Evolutionary conservation across 2,888 invertebrate genomes (phyloP), one percentile per base, ranked within the genome.

Genomic region (Epirrita christyi): DNA sequence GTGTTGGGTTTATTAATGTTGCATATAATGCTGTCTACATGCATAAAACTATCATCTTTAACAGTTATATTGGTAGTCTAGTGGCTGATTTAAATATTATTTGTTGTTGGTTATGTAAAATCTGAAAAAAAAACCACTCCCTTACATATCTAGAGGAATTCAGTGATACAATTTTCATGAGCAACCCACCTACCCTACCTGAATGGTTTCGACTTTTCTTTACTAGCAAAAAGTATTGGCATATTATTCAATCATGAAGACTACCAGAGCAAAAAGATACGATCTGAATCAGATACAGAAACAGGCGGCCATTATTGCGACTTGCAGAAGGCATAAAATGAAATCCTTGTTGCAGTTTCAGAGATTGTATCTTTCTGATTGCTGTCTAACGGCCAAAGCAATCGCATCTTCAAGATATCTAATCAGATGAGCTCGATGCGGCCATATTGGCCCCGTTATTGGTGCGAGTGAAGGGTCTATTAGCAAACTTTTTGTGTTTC

Each of bases 1-100:
- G 40, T 41, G 46, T 53, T 34, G 36, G 38, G 28, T 55, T 55
- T 55, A 48, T 48, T 49, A 8, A 32, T 44, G 29, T 38, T 53
- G 34, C 46, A 11, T 46, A 53, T n/a, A n/a, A n/a, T 40, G 13
- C 44, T 44, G 47, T 10, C 29, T 37, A 40, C 13, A 21, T 36
- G 32, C 7, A 34, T 40, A 32, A 40, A 51, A 51, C 37, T 50
- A 21, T 50, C 15, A 8, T 14, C 15, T 48, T 48, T 37, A 13
- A 36, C 5, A 4, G 15, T 27, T 46, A 1, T 27, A 21, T 34
- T 10, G 32, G 38, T 40, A 44, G n/a, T n/a, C n/a, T n/a, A 15
- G 14, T 51, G 29, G 3, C 36, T 11, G 36, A 36, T 36, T n/a
- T 11, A 36, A n/a, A n/a, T 2, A 3, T n/a, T 11, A 21, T 21